Evolutionary conservation across 1,140 invertebrate genomes (phyloP).

Genomic region (Camponotus vicinus): DNA sequence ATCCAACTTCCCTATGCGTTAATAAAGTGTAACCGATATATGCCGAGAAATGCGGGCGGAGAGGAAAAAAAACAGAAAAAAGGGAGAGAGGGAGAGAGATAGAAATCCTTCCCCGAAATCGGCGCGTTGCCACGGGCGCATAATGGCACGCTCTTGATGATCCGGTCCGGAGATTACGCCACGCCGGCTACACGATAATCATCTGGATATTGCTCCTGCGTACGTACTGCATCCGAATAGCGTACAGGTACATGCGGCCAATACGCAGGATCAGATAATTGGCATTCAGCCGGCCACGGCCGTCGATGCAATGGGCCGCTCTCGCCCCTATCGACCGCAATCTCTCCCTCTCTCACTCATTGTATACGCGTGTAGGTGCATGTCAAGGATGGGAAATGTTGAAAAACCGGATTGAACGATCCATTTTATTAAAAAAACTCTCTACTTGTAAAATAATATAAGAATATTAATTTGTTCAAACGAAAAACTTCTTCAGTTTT

Average conservation of each 20-base stretch:
- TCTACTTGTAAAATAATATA: not conserved
- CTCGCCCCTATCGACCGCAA: slow-evolving; percentile 76
- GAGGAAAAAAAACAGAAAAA: not conserved
- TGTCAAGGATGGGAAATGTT: not conserved
- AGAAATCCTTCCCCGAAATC: slow-evolving; percentile 63
- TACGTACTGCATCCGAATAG: slow-evolving; percentile 77
- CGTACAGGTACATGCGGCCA: slow-evolving; percentile 67
- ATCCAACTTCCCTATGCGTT: slow-evolving; percentile 25
- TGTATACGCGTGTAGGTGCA: not conserved
- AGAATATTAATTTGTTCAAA: not conserved
- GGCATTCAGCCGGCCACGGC: slow-evolving; percentile 77
- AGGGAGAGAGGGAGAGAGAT: not conserved
- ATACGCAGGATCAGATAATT: slow-evolving; percentile 84
- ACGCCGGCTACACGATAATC: slow-evolving; percentile 80
- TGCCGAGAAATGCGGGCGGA: not conserved
- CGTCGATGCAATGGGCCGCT: slow-evolving; percentile 74
- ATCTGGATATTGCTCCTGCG: slow-evolving; percentile 83
- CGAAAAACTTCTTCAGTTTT: not conserved
- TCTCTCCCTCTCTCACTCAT: slow-evolving; percentile 63
- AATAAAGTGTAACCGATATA: slow-evolving; percentile 59
- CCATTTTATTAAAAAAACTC: not conserved
- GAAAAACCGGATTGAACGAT: slow-evolving; percentile 16
- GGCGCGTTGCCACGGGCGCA: slow-evolving; percentile 62
- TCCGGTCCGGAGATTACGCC: slow-evolving; percentile 81
- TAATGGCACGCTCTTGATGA: slow-evolving; percentile 83